Percentiles rank a stretch among this genome's conserved stretches.
Conservation (phyloP, 2,888 invertebrate species). For the Lithophane semibrunnea region DNA sequence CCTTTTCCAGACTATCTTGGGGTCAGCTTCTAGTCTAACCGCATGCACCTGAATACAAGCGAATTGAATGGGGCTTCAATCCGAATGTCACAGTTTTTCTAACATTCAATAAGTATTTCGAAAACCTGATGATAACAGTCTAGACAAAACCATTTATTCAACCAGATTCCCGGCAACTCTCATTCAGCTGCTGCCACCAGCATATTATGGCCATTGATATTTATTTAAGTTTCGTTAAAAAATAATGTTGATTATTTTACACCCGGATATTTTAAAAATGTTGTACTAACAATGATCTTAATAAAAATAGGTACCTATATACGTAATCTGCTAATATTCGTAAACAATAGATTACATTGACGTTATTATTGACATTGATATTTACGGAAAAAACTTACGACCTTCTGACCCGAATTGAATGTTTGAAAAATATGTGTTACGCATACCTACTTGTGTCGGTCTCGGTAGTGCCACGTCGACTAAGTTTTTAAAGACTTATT, state of each 20-base stretch:
- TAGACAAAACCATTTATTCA: too few species aligned
- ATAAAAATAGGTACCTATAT: slow-evolving; percentile 13
- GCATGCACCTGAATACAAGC: too few species aligned
- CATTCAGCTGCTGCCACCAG: not conserved
- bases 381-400: slow-evolving; percentile 30
- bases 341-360: slow-evolving; percentile 56
- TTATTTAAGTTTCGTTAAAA: too few species aligned
- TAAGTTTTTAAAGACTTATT: not conserved
- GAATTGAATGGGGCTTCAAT: too few species aligned
- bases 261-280: slow-evolving; percentile 33
- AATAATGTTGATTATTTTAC: not conserved
- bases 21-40: too few species aligned
- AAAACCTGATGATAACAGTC: not conserved
- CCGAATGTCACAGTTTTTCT: not conserved
- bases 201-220: not conserved
- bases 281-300: slow-evolving; percentile 3
- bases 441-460: not conserved
- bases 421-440: slow-evolving; percentile 2
- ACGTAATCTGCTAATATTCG: slow-evolving; percentile 16
- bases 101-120: not conserved
- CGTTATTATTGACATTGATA: slow-evolving; percentile 35
- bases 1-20: too few species aligned
- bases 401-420: slow-evolving; percentile 15
- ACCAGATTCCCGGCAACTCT: not conserved
- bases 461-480: too few species aligned